Base-by-base conservation (phyloP, 2,888 invertebrate species). In the Drosophila pullipes region DNA sequence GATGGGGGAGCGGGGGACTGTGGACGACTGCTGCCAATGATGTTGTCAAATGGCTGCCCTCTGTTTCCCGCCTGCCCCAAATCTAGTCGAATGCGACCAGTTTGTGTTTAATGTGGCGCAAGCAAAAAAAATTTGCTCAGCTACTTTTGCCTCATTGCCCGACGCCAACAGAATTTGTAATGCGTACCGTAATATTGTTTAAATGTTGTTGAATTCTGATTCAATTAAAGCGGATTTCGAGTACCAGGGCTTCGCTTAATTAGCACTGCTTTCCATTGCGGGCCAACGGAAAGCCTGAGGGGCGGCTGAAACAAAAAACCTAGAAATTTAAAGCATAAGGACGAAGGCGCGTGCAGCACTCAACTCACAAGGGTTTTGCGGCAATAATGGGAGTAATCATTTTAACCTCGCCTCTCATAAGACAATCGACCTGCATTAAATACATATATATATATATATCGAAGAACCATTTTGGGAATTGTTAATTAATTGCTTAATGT, bases 61-160 rank as follows among this genome's bases (percentile, higher is more conserved):
- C 63, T 6, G 13, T 25, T 66, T 55, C 55, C 57, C 39, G 18
- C 50, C 52, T 10, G 37, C 57, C 9, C 18, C 11, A 44, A 9
- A 5, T 22, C n/a, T 54, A 61, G 28, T 35, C 55, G 58, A 50
- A 30, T 53, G 44, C 58, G 68, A 39, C 39, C 66, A 59, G 67
- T 33, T 61, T 82, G 85, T 82, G 85, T 57, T 85, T 87, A 86
- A 86, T 86, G 85, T 86, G 85, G 90, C 85, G 83, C 83, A 85
- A 78, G 80, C 81, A 28, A 18, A 69, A 74, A 74, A 80, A 74
- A 71, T 75, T 81, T 85, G 62, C 70, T 79, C 69, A 76, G 81
- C 68, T 71, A 74, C 78, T 73, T 81, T 81, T 87, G 87, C 76
- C 78, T 67, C 82, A 72, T 79, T 81, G 69, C 54, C 5, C 67